Conservation (phyloP, 2,888 invertebrate genomes). For the Drosophila vallismaia region DNA sequence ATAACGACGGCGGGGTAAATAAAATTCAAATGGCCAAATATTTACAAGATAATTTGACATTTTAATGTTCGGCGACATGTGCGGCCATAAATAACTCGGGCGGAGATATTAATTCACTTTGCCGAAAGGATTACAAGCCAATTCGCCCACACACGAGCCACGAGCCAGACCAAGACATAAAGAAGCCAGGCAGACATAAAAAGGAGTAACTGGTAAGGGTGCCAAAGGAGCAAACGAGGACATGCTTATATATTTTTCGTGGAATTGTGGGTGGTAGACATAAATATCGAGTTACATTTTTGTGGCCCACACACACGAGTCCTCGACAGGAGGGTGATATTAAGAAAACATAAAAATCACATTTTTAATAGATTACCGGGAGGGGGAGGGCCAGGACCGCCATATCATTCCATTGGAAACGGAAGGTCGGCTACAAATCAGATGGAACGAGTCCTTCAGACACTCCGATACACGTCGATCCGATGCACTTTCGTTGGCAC, state of each 20-base stretch:
- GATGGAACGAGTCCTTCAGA: neutral
- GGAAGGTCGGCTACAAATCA: neutral
- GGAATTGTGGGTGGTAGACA: conserved; percentile 7
- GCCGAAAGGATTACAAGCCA: conserved; percentile 39
- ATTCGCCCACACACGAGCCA: neutral
- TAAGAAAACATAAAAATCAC: conserved; percentile 67
- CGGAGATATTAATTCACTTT: conserved; percentile 26
- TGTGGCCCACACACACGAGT: conserved; percentile 22
- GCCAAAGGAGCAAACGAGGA: neutral
- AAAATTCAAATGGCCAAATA: conserved; percentile 40
- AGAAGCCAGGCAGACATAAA: neutral
- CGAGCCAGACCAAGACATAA: neutral
- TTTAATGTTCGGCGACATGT: conserved; percentile 42
- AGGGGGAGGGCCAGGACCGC: neutral
- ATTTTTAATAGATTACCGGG: conserved; percentile 61
- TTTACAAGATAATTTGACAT: conserved; percentile 55
- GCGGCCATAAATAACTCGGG: conserved; percentile 22
- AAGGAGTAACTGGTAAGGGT: neutral
- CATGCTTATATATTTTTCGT: neutral
- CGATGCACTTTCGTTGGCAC: conserved; percentile 15
- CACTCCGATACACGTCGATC: too few species aligned
- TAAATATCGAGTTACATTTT: conserved; percentile 48
- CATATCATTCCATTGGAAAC: neutral
- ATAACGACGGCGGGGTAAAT: conserved; percentile 1
- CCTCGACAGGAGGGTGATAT: conserved; percentile 36